Percentiles rank a stretch among this genome's conserved stretches.
Evolutionary conservation across 2,888 invertebrate genomes (phyloP).

Genomic region (Oligia fasciuncula): DNA sequence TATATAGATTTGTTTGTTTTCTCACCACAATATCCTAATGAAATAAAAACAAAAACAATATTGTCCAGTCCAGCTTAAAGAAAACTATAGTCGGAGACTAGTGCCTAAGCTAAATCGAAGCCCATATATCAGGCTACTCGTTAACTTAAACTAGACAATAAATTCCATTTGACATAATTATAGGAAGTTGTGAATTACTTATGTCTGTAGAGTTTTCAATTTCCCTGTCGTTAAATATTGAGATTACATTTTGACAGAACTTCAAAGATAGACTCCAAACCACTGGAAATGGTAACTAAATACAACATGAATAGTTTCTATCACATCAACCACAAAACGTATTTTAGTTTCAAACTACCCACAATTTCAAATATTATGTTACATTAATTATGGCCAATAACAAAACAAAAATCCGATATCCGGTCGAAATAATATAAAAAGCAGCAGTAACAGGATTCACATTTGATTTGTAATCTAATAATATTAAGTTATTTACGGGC

Average conservation of each 20-base stretch:
- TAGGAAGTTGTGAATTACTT: too few relatives aligned
- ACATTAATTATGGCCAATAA: slow-evolving; percentile 39
- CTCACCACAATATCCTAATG: too few relatives aligned
- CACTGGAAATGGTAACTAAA: slow-evolving; percentile 10
- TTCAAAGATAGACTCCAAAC: background rate
- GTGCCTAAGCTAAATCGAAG: too few relatives aligned
- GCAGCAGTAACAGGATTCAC: slow-evolving; percentile 71
- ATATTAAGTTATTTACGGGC: slow-evolving; percentile 85
- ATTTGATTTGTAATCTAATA: slow-evolving; percentile 87
- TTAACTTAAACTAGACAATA: too few relatives aligned
- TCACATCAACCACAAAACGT: slow-evolving; percentile 9
- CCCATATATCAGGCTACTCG: too few relatives aligned
- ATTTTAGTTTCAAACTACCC: slow-evolving; percentile 5
- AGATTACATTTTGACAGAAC: background rate
- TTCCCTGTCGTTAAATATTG: accelerated
- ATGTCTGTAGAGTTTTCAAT: background rate
- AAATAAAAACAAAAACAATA: too few relatives aligned
- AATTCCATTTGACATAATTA: too few relatives aligned
- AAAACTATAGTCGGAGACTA: too few relatives aligned
- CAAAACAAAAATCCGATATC: slow-evolving; percentile 43
- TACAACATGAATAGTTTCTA: background rate
- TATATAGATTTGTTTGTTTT: too few relatives aligned
- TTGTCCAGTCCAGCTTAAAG: too few relatives aligned
- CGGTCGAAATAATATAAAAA: slow-evolving; percentile 53
- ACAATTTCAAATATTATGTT: slow-evolving; percentile 16